Evolutionary conservation across 2,888 invertebrate genomes (phyloP).

Genomic region (Mesoligia furuncula): DNA sequence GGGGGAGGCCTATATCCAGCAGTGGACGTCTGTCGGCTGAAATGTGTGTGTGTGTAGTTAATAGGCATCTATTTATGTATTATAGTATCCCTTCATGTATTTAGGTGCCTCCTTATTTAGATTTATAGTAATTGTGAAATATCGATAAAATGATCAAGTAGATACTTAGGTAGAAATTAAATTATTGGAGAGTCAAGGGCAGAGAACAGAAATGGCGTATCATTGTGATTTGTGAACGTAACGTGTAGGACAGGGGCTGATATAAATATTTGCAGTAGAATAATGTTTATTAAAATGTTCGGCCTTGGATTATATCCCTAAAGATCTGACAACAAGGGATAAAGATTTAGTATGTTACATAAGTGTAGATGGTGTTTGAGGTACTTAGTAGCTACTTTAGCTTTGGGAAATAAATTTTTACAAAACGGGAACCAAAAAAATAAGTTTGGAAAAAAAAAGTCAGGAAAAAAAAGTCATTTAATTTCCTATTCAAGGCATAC

Average conservation of each 20-base stretch:
- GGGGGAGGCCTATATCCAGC: too few species aligned
- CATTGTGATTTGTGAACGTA: not conserved
- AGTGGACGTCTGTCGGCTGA: too few species aligned
- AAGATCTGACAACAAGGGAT: not conserved
- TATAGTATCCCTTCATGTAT: not conserved
- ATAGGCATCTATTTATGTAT: not conserved
- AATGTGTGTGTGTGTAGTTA: not conserved
- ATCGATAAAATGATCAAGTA: not conserved
- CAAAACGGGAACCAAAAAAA: too few species aligned
- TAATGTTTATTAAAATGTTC: not conserved
- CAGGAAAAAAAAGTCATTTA: too few species aligned
- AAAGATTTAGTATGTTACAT: not conserved
- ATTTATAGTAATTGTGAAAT: not conserved
- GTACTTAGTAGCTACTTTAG: not conserved
- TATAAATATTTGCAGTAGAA: not conserved
- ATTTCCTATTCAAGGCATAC: not conserved
- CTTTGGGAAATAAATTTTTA: not conserved
- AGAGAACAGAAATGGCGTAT: not conserved
- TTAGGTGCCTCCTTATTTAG: not conserved
- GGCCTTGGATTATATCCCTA: not conserved
- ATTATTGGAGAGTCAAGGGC: constrained; percentile 1
- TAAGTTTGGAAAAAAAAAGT: too few species aligned
- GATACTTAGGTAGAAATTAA: not conserved
- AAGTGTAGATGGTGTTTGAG: not conserved
- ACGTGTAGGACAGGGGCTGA: not conserved